phyloP scores from a whole-genome alignment of 1,140 invertebrate species.

The Bombus waltoni region DNA sequence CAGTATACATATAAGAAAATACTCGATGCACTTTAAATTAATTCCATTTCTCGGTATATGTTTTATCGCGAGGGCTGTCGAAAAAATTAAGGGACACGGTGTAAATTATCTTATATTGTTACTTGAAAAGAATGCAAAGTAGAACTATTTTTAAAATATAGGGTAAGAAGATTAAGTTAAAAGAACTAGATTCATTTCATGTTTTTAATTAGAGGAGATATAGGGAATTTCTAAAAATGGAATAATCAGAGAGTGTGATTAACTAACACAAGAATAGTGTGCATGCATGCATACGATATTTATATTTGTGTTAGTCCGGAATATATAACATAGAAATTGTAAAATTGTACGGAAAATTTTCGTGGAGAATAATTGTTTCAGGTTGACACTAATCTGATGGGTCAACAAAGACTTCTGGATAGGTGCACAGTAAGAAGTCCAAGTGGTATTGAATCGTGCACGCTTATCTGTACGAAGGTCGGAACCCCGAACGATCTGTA shows the following conservation, averaged over 20 bases:
- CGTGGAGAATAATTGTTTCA: conserved; percentile 36
- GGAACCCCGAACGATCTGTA: conserved; percentile 23
- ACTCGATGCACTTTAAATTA: neutral
- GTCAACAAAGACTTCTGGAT: conserved; percentile 41
- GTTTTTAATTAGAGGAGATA: neutral
- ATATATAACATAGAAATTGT: neutral
- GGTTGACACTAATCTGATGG: conserved; percentile 28
- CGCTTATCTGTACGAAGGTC: conserved; percentile 41
- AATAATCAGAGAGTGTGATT: neutral
- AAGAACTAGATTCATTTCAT: neutral
- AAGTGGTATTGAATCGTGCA: conserved; percentile 24
- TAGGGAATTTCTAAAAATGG: neutral
- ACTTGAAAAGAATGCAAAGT: no score
- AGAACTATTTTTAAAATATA: no score
- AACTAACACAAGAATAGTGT: neutral
- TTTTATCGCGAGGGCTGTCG: neutral
- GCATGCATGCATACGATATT: neutral
- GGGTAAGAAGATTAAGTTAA: neutral
- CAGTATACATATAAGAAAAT: neutral
- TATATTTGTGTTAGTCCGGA: neutral
- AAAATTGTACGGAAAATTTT: conserved; percentile 18
- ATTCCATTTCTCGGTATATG: neutral
- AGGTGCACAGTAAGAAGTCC: neutral
- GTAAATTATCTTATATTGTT: neutral
- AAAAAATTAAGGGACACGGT: neutral